Percentiles rank a stretch among this genome's conserved stretches.
phyloP scores from a whole-genome alignment of 2,888 invertebrate genomes.

The Tanytarsus gracilentus region DNA sequence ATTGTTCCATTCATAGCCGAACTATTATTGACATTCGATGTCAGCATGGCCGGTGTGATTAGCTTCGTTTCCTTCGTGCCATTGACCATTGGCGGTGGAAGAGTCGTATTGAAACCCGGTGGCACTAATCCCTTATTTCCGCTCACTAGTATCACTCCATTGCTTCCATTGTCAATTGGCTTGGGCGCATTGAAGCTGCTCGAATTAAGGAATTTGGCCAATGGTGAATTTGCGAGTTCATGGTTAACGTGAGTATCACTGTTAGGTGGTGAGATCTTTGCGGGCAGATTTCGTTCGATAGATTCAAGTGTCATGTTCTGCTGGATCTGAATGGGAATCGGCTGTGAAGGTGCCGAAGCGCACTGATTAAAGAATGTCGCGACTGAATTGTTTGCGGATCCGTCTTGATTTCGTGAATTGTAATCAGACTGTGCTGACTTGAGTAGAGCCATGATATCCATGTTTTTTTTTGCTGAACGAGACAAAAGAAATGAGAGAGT shows the following conservation, averaged over 20 bases:
- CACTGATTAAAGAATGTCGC: background rate
- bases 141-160: background rate
- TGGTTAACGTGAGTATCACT: background rate
- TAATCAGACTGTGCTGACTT: slow-evolving; percentile 11
- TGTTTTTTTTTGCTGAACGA: background rate
- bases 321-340: background rate
- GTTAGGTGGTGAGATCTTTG: slow-evolving; percentile 2
- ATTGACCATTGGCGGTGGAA: too few species aligned
- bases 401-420: slow-evolving; percentile 2
- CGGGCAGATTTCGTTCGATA: background rate
- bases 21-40: background rate
- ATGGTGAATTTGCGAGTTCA: slow-evolving; percentile 45
- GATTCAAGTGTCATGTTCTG: slow-evolving; percentile 2
- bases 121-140: background rate
- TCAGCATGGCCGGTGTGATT: slow-evolving; percentile 3
- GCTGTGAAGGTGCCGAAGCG: background rate
- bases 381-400: slow-evolving; percentile 12
- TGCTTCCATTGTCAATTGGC: background rate
- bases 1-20: background rate
- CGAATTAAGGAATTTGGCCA: slow-evolving; percentile 49
- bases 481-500: background rate
- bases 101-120: background rate
- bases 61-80: too few species aligned
- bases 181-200: slow-evolving; percentile 39
- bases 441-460: slow-evolving; percentile 2